phyloP scores from a whole-genome alignment of 2,888 invertebrate genomes.

The Leuctra nigra region DNA sequence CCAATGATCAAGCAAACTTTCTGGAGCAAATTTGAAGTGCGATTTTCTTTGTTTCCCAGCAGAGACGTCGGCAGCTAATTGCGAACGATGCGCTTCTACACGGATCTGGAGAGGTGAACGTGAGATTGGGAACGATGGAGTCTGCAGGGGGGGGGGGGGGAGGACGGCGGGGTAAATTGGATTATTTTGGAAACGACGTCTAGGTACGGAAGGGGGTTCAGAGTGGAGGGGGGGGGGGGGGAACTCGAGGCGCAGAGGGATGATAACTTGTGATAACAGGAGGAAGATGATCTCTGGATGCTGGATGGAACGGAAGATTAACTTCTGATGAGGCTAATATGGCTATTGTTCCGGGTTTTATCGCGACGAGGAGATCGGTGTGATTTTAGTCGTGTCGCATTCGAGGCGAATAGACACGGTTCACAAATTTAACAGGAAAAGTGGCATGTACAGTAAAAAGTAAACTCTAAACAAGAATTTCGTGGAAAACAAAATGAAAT shows the following conservation, averaged over 20 bases:
- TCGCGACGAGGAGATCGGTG: no score
- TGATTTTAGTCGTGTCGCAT: no score
- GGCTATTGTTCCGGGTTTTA: neutral
- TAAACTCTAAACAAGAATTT: no score
- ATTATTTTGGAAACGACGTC: slow-evolving; percentile 16
- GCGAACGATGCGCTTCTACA: neutral
- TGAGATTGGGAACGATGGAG: slow-evolving; percentile 8
- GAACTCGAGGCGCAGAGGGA: neutral
- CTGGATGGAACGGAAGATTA: slow-evolving; percentile 6
- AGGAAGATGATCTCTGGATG: neutral
- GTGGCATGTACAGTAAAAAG: no score
- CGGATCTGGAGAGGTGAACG: slow-evolving; percentile 2
- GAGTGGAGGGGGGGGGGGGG: neutral
- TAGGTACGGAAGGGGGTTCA: neutral
- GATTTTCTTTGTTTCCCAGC: slow-evolving; percentile 5
- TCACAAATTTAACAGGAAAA: no score
- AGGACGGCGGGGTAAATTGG: slow-evolving; percentile 10
- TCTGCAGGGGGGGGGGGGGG: neutral
- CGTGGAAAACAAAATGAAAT: no score
- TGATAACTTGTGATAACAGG: neutral
- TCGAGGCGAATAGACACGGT: no score
- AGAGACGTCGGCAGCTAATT: slow-evolving; percentile 3
- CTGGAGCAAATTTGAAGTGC: no score
- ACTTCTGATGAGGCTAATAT: neutral
- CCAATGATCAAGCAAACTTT: no score